phyloP scores from a whole-genome alignment of 2,888 invertebrate genomes.

The Rutpela maculata region DNA sequence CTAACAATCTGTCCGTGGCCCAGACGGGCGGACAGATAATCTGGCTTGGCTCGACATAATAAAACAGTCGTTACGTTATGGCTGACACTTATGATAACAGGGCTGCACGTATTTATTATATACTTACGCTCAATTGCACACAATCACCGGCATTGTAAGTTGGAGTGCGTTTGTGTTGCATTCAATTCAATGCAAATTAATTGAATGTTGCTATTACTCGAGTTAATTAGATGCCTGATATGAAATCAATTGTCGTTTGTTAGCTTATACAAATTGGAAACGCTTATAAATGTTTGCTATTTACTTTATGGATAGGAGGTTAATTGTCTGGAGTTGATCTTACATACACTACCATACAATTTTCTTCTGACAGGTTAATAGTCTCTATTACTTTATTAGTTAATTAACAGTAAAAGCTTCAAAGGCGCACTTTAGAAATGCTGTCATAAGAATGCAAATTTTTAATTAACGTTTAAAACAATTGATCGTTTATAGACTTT shows the following conservation, averaged over 20 bases:
- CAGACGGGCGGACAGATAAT: slow-evolving; percentile 46
- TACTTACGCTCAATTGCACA: slow-evolving; percentile 53
- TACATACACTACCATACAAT: slow-evolving; percentile 35
- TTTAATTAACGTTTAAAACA: not conserved
- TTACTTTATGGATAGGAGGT: slow-evolving; percentile 49
- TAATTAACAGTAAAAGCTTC: slow-evolving; percentile 30
- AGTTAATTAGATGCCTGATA: slow-evolving; percentile 70
- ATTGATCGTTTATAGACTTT: not conserved
- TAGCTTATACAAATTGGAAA: slow-evolving; percentile 65
- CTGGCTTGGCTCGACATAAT: slow-evolving; percentile 53
- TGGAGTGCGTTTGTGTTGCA: slow-evolving; percentile 43
- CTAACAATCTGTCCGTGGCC: slow-evolving; percentile 12
- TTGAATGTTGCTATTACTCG: slow-evolving; percentile 66
- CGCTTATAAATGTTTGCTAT: slow-evolving; percentile 52
- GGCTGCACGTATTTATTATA: slow-evolving; percentile 62
- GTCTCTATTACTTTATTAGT: slow-evolving; percentile 46
- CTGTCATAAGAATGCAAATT: slow-evolving; percentile 5
- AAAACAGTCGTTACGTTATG: slow-evolving; percentile 58
- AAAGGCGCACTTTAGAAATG: slow-evolving; percentile 21
- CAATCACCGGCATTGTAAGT: slow-evolving; percentile 43
- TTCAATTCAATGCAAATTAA: slow-evolving; percentile 71
- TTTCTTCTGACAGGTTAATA: slow-evolving; percentile 46
- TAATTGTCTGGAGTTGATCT: slow-evolving; percentile 49
- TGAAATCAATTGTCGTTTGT: slow-evolving; percentile 69
- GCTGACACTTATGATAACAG: slow-evolving; percentile 63